Evolutionary conservation across 2,888 invertebrate genomes (phyloP).

Genomic region (Conistra vaccinii): DNA sequence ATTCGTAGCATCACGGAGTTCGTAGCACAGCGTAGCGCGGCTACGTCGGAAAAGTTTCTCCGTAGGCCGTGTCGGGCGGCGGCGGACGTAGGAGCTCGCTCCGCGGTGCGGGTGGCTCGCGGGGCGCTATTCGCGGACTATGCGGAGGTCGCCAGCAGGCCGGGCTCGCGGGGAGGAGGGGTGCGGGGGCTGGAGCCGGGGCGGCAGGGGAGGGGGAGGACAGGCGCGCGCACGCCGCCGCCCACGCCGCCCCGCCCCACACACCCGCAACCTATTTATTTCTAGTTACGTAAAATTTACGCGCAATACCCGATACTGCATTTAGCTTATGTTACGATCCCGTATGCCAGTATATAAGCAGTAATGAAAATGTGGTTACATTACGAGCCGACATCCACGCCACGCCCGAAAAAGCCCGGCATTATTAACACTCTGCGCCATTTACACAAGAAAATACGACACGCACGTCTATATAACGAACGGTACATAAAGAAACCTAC

Average conservation of each 20-base stretch:
- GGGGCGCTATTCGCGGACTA: conserved; percentile 87
- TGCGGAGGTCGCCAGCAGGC: conserved; percentile 76
- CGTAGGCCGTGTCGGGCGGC: conserved; percentile 79
- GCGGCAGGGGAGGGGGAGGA: conserved; percentile 65
- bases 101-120: conserved; percentile 86
- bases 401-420: conserved; percentile 30
- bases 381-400: conserved; percentile 40
- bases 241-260: conserved; percentile 89
- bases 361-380: conserved; percentile 67
- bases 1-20: conserved; percentile 69
- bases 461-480: conserved; percentile 53
- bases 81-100: conserved; percentile 75
- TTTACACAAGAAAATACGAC: conserved; percentile 54
- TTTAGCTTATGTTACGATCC: conserved; percentile 84
- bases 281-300: conserved; percentile 91
- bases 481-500: conserved; percentile 68
- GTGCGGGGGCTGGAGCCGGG: conserved; percentile 10
- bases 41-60: conserved; percentile 85
- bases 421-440: conserved; percentile 27
- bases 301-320: conserved; percentile 90
- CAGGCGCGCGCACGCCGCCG: conserved; percentile 85
- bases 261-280: conserved; percentile 91
- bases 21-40: conserved; percentile 78
- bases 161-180: conserved; percentile 73
- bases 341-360: conserved; percentile 70